phyloP scores from a whole-genome alignment of 37 sponge, comb jelly and placozoan species.

The Petrosia ficiformis region DNA sequence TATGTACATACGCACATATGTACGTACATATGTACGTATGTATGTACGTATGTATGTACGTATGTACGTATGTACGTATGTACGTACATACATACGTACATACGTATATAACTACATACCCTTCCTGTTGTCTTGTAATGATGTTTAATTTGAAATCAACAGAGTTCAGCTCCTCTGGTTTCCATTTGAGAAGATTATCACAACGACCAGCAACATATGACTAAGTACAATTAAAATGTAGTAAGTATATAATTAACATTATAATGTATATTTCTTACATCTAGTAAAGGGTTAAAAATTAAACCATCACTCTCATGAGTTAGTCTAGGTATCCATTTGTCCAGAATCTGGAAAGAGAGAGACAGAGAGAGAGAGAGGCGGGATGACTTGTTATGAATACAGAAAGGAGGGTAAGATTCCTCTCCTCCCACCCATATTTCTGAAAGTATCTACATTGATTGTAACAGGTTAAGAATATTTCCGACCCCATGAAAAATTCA shows the following conservation, averaged over 20 bases:
- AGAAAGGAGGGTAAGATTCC: no score
- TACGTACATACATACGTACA: conserved; percentile 9
- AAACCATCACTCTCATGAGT: conserved; percentile 91
- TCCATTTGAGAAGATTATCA: conserved; percentile 89
- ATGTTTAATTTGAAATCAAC: conserved; percentile 91
- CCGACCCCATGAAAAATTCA: no score
- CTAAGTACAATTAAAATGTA: conserved; percentile 15
- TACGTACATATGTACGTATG: no score
- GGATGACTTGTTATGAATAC: no score
- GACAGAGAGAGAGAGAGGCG: neutral
- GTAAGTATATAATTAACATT: neutral
- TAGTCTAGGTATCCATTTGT: conserved; percentile 69
- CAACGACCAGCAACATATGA: conserved; percentile 79
- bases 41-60: no score
- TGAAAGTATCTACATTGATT: no score
- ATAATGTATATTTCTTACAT: conserved; percentile 48
- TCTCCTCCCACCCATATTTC: no score
- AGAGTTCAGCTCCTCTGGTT: conserved; percentile 88
- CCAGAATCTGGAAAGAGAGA: conserved; percentile 57
- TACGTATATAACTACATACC: no score
- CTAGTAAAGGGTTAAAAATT: conserved; percentile 72
- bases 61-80: no score
- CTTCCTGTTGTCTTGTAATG: conserved; percentile 36
- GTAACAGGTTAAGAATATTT: no score
- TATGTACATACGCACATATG: no score